phyloP scores from a whole-genome alignment of 2,113 vertebrate species.

The Nyctereutes procyonoides region DNA sequence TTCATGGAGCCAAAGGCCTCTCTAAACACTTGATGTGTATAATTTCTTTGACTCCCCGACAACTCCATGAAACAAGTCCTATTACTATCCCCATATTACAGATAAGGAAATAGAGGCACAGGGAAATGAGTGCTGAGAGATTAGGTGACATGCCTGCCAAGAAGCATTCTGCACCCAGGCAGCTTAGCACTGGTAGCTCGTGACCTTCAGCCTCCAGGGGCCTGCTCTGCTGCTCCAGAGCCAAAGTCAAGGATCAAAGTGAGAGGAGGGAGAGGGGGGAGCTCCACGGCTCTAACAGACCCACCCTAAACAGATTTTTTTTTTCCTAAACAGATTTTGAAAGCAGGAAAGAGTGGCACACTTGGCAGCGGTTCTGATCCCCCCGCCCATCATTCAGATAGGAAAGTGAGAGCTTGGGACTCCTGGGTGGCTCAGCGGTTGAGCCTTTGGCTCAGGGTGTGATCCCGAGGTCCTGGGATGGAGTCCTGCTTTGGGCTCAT shows the following conservation, averaged over 20 bases:
- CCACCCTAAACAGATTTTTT: neutral
- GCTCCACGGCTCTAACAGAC: neutral
- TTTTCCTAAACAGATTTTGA: neutral
- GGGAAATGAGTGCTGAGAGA: neutral
- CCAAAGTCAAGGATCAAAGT: neutral
- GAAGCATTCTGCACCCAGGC: neutral
- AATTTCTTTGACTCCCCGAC: neutral
- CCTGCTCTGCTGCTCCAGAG: neutral
- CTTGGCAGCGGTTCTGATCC: neutral
- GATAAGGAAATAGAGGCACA: neutral
- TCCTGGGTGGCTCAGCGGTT: too few species aligned
- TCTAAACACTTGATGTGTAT: neutral
- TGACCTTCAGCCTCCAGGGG: too few species aligned
- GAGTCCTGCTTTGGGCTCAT: too few species aligned
- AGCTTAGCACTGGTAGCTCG: fast-evolving
- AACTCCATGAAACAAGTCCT: neutral
- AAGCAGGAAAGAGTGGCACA: neutral
- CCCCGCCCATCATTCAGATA: neutral
- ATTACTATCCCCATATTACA: neutral
- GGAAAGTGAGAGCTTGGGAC: neutral
- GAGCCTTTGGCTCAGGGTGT: too few species aligned
- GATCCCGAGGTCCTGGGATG: too few species aligned
- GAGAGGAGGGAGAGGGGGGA: neutral
- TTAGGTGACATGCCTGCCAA: neutral
- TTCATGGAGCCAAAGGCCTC: neutral